A percentile compares a stretch with the other conserved stretches of the same genome.
phyloP scores from a whole-genome alignment of 1,140 invertebrate genomes.

The Drosophila neocordata region DNA sequence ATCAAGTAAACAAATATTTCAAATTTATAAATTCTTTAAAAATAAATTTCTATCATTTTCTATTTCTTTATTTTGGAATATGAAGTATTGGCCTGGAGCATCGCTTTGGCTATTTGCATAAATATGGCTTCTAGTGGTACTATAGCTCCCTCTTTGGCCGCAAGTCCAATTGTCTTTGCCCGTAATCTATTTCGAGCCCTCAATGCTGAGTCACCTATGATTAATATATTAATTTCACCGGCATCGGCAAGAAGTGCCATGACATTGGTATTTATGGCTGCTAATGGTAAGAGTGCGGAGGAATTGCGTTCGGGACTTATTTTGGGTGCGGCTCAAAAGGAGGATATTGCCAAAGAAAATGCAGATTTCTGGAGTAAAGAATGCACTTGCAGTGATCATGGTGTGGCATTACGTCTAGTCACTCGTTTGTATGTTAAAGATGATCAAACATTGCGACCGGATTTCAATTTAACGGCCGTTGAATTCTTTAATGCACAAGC shows the following conservation, averaged over 20 bases:
- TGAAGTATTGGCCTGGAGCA: neutral
- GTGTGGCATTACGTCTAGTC: slow-evolving; percentile 43
- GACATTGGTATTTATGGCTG: slow-evolving; percentile 62
- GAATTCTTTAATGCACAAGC: slow-evolving; percentile 79
- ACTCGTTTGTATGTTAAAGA: slow-evolving; percentile 61
- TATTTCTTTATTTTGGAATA: neutral
- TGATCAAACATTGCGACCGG: slow-evolving; percentile 26
- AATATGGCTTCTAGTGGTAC: slow-evolving; percentile 59
- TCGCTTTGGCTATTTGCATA: slow-evolving; percentile 15
- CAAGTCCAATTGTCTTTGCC: slow-evolving; percentile 61
- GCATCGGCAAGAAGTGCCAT: slow-evolving; percentile 55
- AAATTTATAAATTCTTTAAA: too few relatives aligned
- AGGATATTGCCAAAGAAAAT: slow-evolving; percentile 52
- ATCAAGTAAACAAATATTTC: neutral
- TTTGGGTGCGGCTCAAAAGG: slow-evolving; percentile 43
- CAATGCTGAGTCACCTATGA: slow-evolving; percentile 18
- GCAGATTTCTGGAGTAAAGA: slow-evolving; percentile 46
- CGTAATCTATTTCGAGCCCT: slow-evolving; percentile 54
- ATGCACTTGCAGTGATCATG: slow-evolving; percentile 35
- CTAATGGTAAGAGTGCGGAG: slow-evolving; percentile 41
- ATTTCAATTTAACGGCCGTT: slow-evolving; percentile 51
- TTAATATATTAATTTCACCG: slow-evolving; percentile 51
- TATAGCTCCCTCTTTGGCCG: slow-evolving; percentile 29
- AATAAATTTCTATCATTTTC: neutral
- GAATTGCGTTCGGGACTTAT: slow-evolving; percentile 48